phyloP scores from a whole-genome alignment of 2,797 vertebrate genomes.

The Lepilemur ruficaudatus region DNA sequence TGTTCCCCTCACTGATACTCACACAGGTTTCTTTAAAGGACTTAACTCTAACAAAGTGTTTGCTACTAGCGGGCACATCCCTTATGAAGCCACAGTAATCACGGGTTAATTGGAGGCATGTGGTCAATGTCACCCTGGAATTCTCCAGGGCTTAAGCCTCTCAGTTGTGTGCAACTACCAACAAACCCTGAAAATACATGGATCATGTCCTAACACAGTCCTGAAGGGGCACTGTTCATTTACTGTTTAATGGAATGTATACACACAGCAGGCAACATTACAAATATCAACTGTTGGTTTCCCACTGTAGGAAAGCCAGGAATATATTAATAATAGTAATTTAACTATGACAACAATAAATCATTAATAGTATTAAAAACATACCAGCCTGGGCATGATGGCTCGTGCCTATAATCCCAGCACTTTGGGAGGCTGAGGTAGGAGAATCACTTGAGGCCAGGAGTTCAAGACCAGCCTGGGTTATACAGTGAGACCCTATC shows the following conservation, averaged over 20 bases:
- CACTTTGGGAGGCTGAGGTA: not conserved
- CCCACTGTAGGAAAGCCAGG: not conserved
- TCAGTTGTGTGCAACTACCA: not conserved
- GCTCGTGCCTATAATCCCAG: not conserved
- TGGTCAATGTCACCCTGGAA: not conserved
- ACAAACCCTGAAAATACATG: not conserved
- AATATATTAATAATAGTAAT: not conserved
- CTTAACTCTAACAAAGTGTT: not conserved
- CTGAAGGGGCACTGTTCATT: not conserved
- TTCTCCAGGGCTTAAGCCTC: not conserved
- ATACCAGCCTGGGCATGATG: not conserved
- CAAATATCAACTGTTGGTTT: not conserved
- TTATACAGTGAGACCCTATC: not conserved
- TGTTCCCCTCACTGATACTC: not conserved
- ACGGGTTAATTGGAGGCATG: not conserved
- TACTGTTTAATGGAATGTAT: not conserved
- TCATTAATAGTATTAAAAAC: not conserved
- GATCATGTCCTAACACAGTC: not conserved
- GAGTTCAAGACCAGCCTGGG: not conserved
- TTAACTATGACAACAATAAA: not conserved
- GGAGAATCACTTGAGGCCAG: not conserved
- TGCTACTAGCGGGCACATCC: not conserved
- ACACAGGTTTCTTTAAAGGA: not conserved
- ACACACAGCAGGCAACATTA: not conserved
- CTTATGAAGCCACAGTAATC: not conserved